Conservation (phyloP, 2,888 invertebrate species). For the Heliconius cydno region DNA sequence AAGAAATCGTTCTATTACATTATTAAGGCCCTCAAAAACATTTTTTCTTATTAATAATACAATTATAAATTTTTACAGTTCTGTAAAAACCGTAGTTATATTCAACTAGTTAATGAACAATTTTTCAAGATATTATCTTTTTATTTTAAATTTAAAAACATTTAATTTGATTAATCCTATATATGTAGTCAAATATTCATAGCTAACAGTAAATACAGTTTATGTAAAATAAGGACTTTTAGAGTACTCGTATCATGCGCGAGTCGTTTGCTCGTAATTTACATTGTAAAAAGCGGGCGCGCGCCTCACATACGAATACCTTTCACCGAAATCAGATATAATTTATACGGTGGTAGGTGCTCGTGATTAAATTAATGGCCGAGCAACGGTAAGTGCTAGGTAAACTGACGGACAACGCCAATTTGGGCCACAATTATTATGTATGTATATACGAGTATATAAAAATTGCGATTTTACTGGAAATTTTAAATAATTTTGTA, state of each 20-base stretch:
- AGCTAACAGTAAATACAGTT: background rate
- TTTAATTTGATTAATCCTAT: background rate
- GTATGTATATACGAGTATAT: background rate
- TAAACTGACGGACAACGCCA: conserved; percentile 32
- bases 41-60: too few relatives aligned
- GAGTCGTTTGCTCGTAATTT: conserved; percentile 25
- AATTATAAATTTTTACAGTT: too few relatives aligned
- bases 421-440: background rate
- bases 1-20: too few relatives aligned
- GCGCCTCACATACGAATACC: conserved; percentile 33
- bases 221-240: conserved; percentile 13
- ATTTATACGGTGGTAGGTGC: conserved; percentile 37
- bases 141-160: too few relatives aligned
- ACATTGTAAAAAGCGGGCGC: conserved; percentile 16
- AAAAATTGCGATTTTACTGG: background rate
- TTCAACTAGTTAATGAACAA: too few relatives aligned
- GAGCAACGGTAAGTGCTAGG: conserved; percentile 32
- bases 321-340: conserved; percentile 45
- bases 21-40: too few relatives aligned
- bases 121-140: too few relatives aligned
- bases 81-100: too few relatives aligned
- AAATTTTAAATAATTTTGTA: background rate
- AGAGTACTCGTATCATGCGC: conserved; percentile 11
- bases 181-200: background rate
- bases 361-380: conserved; percentile 36